Evolutionary conservation across 2,888 invertebrate species (phyloP).

Genomic region (Oxycera nigricornis): DNA sequence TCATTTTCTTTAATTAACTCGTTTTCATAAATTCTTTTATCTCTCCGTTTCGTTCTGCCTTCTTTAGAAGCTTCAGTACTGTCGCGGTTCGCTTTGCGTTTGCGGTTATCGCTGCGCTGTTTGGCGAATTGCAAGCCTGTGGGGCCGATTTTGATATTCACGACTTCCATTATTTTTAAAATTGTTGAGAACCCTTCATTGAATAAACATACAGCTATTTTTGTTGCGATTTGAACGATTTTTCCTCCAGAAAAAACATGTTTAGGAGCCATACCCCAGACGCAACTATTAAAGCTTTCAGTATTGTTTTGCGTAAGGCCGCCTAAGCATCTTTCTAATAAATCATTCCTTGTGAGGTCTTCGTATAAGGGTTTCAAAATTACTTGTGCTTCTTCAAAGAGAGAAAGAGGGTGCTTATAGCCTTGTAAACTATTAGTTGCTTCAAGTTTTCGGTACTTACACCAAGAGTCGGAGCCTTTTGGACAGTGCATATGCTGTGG

Average conservation of each 20-base stretch:
- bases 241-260: not conserved
- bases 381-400: not conserved
- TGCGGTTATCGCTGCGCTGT: not conserved
- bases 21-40: not conserved
- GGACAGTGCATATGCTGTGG: conserved; percentile 7
- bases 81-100: not conserved
- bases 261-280: not conserved
- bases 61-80: not conserved
- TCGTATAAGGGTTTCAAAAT: not conserved
- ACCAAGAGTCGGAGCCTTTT: not conserved
- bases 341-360: not conserved
- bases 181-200: not conserved
- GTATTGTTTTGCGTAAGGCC: not conserved
- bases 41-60: not conserved
- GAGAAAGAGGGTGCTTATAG: not conserved
- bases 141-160: no score
- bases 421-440: not conserved
- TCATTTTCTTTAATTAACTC: not conserved
- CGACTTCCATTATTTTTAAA: not conserved
- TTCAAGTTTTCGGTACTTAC: not conserved
- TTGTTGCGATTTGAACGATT: not conserved
- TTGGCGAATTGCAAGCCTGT: not conserved
- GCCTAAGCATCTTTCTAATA: not conserved
- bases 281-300: not conserved
- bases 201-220: not conserved